Evolutionary conservation across 2,888 invertebrate genomes (phyloP), one percentile per base, ranked within the genome.

Genomic region (Dryococelus australis): DNA sequence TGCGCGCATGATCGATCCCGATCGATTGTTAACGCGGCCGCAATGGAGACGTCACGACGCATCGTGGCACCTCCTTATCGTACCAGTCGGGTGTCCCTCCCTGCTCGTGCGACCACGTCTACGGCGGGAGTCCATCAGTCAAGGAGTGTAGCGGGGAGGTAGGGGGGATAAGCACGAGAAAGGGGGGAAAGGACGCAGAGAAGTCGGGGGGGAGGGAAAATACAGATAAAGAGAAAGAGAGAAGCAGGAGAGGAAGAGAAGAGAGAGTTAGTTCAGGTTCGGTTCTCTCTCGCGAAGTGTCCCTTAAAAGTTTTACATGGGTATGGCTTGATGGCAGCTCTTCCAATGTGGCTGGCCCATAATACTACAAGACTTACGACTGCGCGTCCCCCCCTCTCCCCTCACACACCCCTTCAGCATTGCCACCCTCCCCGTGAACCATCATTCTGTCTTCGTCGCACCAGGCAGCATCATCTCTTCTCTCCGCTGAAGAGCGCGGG

Each of bases 291-390:
- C 86, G 87, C 88, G 86, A 89, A 88, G 88, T 89, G 89, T 89
- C 89, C 89, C 89, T 89, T 89, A 89, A 89, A 89, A 89, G 88
- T 89, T 89, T 89, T 89, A 87, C 89, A 89, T 88, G 88, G 93
- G 93, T 93, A 93, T 93, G 93, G 35, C 93, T 94, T 94, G 94
- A 94, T 94, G 94, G 94, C 94, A 94, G 93, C 94, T 94, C 94
- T 94, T 94, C 94, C 94, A 94, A 94, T 94, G 94, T 94, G 94
- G 94, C 94, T 94, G 93, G 94, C 93, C 94, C 94, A 94, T 94
- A 94, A 94, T 93, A 94, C 94, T 94, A 87, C 85, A 94, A 94
- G 92, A 92, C 94, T 94, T 94, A 94, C 94, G 94, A 93, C 94
- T 94, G 94, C 94, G 94, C 94, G 43, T 87, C 20, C 53, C 84